Conservation (phyloP, 1,140 invertebrate species). For the Samia ricini region DNA sequence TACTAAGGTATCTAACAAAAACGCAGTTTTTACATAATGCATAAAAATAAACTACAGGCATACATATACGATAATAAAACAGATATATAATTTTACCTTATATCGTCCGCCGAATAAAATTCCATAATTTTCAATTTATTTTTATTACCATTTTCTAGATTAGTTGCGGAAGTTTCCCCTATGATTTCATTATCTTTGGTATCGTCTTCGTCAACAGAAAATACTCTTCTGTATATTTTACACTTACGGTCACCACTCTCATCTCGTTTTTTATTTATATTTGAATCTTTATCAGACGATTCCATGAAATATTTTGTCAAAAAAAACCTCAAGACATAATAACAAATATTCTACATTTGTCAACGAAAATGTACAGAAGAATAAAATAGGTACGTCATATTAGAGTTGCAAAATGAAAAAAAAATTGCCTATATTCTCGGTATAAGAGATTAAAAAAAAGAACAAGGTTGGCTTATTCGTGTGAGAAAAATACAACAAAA, state of each 20-base stretch:
- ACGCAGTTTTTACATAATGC: too few relatives aligned
- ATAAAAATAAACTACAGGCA: too few relatives aligned
- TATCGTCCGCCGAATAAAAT: conserved; percentile 51
- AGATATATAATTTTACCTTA: conserved; percentile 29
- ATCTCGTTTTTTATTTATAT: not conserved
- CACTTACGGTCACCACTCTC: not conserved
- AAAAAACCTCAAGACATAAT: not conserved
- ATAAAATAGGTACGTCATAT: not conserved
- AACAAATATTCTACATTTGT: not conserved
- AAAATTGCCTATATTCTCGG: not conserved
- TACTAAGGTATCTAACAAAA: too few relatives aligned
- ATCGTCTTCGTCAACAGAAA: not conserved
- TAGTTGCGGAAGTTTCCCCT: not conserved
- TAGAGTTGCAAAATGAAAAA: not conserved
- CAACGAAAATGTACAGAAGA: not conserved
- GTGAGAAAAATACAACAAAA: not conserved
- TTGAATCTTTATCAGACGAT: not conserved
- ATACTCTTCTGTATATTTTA: not conserved
- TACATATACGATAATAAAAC: too few relatives aligned
- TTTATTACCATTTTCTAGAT: conserved; percentile 18
- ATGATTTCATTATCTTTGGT: not conserved
- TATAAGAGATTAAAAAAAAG: not conserved
- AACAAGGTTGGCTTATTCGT: too few relatives aligned
- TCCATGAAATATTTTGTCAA: not conserved
- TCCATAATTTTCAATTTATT: conserved; percentile 38